Conservation (phyloP, 2,797 vertebrate genomes). For the Coregonus suidteri region DNA sequence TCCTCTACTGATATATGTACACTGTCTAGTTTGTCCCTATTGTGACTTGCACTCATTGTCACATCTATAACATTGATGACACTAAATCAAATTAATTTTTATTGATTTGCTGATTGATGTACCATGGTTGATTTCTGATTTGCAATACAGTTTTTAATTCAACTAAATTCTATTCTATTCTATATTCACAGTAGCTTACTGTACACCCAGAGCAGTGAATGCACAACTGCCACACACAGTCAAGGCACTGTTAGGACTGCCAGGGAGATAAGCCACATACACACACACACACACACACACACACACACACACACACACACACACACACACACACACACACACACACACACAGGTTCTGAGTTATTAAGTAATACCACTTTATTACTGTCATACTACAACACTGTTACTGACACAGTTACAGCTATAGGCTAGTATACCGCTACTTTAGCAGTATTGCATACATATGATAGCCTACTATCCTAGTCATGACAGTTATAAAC, state of each 20-base stretch:
- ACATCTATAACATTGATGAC: not conserved
- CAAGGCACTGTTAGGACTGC: not conserved
- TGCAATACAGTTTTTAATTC: not conserved
- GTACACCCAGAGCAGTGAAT: not conserved
- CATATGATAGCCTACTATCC: slow-evolving; percentile 6
- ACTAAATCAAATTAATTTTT: not conserved
- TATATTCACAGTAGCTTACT: not conserved
- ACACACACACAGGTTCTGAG: not conserved
- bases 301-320: not conserved
- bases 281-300: not conserved
- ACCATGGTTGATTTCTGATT: not conserved
- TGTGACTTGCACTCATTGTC: not conserved
- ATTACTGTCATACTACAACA: not conserved
- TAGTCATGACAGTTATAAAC: slow-evolving; percentile 20
- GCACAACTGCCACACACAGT: not conserved
- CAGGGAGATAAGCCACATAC: not conserved
- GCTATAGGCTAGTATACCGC: not conserved
- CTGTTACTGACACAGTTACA: not conserved
- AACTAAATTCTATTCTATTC: not conserved
- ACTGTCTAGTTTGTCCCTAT: not conserved
- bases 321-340: not conserved
- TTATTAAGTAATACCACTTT: not conserved
- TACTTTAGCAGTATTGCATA: not conserved
- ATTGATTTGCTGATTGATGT: not conserved
- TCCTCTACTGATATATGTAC: not conserved